Evolutionary conservation across 2,113 vertebrate species (phyloP).

Genomic region (Salvator merianae): DNA sequence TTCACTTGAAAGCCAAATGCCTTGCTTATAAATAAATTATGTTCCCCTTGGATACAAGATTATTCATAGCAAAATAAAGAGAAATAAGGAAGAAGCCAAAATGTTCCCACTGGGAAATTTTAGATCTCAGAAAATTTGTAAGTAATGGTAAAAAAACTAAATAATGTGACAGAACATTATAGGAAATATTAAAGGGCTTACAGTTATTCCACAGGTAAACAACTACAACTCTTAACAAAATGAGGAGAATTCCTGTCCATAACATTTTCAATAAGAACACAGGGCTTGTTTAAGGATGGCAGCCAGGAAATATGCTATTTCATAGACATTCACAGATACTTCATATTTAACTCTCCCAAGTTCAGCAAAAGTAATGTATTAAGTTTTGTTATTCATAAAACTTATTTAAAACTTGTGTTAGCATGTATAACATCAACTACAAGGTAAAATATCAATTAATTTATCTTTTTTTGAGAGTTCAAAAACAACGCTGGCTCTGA

Average conservation of each 20-base stretch:
- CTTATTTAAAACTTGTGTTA: too few relatives aligned
- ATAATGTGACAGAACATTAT: background rate
- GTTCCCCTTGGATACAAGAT: background rate
- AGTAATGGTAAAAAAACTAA: background rate
- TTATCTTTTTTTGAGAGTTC: too few relatives aligned
- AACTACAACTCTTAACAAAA: background rate
- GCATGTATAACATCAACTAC: too few relatives aligned
- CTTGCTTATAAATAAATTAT: background rate
- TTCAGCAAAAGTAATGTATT: too few relatives aligned
- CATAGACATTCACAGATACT: background rate
- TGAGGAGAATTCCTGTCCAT: background rate
- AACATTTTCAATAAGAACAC: background rate
- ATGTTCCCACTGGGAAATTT: background rate
- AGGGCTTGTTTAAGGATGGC: background rate
- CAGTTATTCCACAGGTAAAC: background rate
- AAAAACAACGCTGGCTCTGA: too few relatives aligned
- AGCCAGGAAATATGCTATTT: background rate
- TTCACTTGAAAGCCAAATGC: background rate
- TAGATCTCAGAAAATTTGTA: background rate
- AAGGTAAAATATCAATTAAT: too few relatives aligned
- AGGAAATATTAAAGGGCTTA: background rate
- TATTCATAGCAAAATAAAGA: background rate
- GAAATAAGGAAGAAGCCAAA: background rate
- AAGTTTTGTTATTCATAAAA: too few relatives aligned
- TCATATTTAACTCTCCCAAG: too few relatives aligned